Evolutionary conservation across 2,797 vertebrate genomes (phyloP).

Genomic region (Alcedo quadribrachys): DNA sequence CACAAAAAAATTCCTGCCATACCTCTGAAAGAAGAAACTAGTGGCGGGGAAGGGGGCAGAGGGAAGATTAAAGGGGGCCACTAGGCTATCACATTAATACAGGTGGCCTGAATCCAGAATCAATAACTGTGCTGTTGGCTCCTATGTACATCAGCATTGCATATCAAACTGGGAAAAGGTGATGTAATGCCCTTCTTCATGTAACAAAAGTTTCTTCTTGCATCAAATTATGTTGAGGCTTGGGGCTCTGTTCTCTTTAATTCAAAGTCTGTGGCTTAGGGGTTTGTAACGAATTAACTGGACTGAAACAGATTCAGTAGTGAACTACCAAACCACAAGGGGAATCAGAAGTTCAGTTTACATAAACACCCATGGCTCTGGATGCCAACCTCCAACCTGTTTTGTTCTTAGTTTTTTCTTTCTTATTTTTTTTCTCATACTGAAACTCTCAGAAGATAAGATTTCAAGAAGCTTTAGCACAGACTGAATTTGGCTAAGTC

Average conservation of each 20-base stretch:
- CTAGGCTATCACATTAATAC: not conserved
- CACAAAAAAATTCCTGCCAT: not conserved
- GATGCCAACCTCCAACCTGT: slow-evolving; percentile 24
- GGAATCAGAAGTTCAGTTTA: slow-evolving; percentile 56
- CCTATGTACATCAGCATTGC: not conserved
- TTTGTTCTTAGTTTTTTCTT: not conserved
- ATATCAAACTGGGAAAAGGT: not conserved
- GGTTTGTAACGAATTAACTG: slow-evolving; percentile 65
- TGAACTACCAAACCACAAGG: slow-evolving; percentile 48
- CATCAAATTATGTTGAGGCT: not conserved
- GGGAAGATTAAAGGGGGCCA: not conserved
- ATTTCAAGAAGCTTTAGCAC: slow-evolving; percentile 50
- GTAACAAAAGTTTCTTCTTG: slow-evolving; percentile 38
- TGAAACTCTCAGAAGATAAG: slow-evolving; percentile 48
- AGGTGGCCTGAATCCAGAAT: not conserved
- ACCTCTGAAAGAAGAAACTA: not conserved
- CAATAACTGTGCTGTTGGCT: not conserved
- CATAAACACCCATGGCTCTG: slow-evolving; percentile 40
- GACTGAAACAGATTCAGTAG: slow-evolving; percentile 55
- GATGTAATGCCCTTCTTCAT: not conserved
- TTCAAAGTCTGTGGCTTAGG: slow-evolving; percentile 36
- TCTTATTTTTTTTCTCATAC: not conserved
- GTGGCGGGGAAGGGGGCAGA: not conserved
- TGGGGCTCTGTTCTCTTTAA: slow-evolving; percentile 41
- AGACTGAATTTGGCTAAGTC: slow-evolving; percentile 14